These are phyloP conservation scores for Pseudococcus jackbeardsleyi DNA, from an alignment of 2,888 invertebrate genomes.

Conservation along the genomic window DNA sequence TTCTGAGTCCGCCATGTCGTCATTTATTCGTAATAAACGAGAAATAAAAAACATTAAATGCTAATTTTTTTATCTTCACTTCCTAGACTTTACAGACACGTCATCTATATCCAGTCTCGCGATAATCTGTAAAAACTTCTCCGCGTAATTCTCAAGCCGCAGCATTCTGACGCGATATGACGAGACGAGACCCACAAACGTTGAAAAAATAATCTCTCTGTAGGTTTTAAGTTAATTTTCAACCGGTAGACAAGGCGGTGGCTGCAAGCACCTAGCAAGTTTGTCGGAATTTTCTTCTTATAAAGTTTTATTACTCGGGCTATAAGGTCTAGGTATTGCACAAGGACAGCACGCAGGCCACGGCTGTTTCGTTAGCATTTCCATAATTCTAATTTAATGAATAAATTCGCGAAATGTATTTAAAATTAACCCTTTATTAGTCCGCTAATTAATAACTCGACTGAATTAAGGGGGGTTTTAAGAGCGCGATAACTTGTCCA, in stretches of 20 bases:
- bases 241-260: neutral
- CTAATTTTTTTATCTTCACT: neutral
- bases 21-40: neutral
- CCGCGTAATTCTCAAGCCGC: neutral
- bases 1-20: too few species aligned
- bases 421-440: constrained; percentile 49
- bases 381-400: constrained; percentile 49
- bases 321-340: neutral
- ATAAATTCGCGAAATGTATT: constrained; percentile 41
- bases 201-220: constrained; percentile 21
- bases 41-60: neutral
- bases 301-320: neutral
- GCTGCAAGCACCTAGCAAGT: neutral
- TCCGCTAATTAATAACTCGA: constrained; percentile 18
- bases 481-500: constrained; percentile 17
- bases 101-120: neutral
- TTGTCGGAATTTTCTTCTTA: constrained; percentile 10
- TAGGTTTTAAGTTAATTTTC: constrained; percentile 28
- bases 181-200: neutral
- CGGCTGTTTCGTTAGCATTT: neutral
- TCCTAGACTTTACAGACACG: neutral
- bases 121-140: neutral
- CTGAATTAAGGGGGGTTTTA: constrained; percentile 43
- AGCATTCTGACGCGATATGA: neutral
- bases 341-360: neutral